Base-by-base conservation (phyloP, 2,888 invertebrate genomes). In the Pachliopta kotzebuea region DNA sequence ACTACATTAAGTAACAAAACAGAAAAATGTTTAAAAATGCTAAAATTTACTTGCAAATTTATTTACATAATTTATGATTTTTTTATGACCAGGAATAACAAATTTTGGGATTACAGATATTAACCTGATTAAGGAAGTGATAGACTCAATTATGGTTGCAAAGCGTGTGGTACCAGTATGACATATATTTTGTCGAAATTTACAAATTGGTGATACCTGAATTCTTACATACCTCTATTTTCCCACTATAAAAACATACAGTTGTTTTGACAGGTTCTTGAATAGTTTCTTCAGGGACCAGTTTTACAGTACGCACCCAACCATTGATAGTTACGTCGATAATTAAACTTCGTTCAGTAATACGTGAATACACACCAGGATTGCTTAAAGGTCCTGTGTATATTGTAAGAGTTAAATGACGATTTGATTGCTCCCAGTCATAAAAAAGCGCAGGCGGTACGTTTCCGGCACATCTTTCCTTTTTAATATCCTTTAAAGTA, bases 391-490 rank as follows among this genome's bases (percentile, higher is more conserved):
- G 65, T 17, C 65, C 65, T 21, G 65, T 65, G 14, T 56, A 61
- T 17, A 65, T 21, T 21, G 29, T 9, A 37, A 65, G 45, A 23
- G 53, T 65, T 17, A 65, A 45, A 9, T 65, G 37, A 23, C 53
- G 50, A 6, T n/a, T 17, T 52, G 56, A 57, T 45, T 65, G 65
- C 14, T 65, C 65, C 65, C 65, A 65, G 56, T 65, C 65, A 23
- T 61, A 65, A 52, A 65, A 65, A 1, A 65, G 29, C 14, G 65
- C 65, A 6, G 65, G 65, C 11, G 65, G 65, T 29, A 65, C 60
- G 20, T 61, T 60, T 49, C 57, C 60, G 2, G 37, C 21, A 17
- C 29, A 57, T 17, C n/a, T 45, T 49, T 61, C 65, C 31, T 24
- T 61, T 61, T 54, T 65, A 20, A 65, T 18, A 23, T 60, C 53